phyloP scores from a whole-genome alignment of 2,113 vertebrate species.

The Sylvicapra grimmia region DNA sequence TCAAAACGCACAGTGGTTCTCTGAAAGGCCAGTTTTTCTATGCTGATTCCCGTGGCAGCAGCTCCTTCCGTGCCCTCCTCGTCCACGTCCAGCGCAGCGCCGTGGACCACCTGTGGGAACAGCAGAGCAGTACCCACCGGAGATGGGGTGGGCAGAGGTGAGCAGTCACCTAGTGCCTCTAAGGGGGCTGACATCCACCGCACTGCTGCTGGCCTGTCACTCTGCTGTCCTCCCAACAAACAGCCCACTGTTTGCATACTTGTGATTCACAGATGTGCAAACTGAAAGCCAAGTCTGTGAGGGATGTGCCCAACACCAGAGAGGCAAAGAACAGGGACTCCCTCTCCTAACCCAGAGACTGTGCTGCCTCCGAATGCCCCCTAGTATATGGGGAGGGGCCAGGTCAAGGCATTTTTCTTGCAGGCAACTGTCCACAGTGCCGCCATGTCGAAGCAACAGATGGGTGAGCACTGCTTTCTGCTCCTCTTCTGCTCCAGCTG shows the following conservation, averaged over 20 bases:
- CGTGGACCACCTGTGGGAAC: slow-evolving; percentile 45
- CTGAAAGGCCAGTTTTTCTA: accelerated
- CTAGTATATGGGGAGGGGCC: accelerated
- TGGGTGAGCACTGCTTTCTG: accelerated
- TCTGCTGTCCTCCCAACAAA: too few relatives aligned
- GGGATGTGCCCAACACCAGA: too few relatives aligned
- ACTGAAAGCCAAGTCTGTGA: neutral
- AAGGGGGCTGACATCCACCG: accelerated
- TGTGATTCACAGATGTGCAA: accelerated
- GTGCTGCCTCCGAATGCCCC: too few relatives aligned
- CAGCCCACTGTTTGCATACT: accelerated
- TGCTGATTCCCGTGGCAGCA: neutral
- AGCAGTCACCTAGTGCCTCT: accelerated
- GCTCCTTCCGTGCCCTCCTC: slow-evolving; percentile 42
- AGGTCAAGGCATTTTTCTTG: accelerated
- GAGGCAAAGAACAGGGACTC: neutral
- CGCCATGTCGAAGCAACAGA: accelerated
- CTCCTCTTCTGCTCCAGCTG: neutral
- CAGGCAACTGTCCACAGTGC: neutral
- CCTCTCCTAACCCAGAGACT: neutral
- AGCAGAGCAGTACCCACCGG: accelerated
- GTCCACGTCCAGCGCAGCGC: neutral
- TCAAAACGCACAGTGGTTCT: accelerated
- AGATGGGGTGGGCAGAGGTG: accelerated
- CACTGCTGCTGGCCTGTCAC: accelerated